Evolutionary conservation across 2,113 vertebrate species (phyloP).

Genomic region (Odocoileus virginianus): DNA sequence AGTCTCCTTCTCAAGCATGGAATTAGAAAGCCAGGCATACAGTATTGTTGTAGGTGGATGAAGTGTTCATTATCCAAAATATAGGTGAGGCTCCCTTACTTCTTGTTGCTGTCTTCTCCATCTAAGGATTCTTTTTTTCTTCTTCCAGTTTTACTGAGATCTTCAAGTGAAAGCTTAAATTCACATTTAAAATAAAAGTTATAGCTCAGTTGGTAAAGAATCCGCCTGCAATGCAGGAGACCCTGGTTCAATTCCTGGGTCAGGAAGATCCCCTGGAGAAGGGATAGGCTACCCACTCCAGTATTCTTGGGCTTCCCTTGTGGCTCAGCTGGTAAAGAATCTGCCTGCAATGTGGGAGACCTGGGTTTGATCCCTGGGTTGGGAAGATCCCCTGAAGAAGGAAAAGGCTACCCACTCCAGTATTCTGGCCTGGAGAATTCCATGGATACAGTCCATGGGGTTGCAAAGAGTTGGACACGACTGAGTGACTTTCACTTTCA

Average conservation of each 20-base stretch:
- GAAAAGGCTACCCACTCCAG: background rate
- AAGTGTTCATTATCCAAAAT: background rate
- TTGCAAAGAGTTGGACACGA: background rate
- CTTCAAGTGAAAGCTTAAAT: background rate
- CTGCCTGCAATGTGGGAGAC: background rate
- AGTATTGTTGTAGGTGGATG: background rate
- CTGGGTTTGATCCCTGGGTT: background rate
- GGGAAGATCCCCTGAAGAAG: background rate
- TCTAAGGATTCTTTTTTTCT: background rate
- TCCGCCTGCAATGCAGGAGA: background rate
- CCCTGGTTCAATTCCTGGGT: background rate
- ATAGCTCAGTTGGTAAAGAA: background rate
- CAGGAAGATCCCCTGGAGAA: background rate
- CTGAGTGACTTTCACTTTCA: background rate
- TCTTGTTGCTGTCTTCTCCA: background rate
- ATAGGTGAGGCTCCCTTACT: background rate
- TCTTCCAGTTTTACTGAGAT: background rate
- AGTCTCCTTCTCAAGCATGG: background rate
- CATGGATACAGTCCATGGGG: background rate
- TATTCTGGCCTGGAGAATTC: background rate
- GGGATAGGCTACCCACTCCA: background rate
- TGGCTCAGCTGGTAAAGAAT: background rate
- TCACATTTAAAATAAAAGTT: background rate
- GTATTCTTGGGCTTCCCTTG: background rate
- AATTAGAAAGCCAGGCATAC: background rate